These are phyloP conservation scores for Colletes gigas DNA, from an alignment of 1,140 invertebrate genomes.

Conservation along the genomic window DNA sequence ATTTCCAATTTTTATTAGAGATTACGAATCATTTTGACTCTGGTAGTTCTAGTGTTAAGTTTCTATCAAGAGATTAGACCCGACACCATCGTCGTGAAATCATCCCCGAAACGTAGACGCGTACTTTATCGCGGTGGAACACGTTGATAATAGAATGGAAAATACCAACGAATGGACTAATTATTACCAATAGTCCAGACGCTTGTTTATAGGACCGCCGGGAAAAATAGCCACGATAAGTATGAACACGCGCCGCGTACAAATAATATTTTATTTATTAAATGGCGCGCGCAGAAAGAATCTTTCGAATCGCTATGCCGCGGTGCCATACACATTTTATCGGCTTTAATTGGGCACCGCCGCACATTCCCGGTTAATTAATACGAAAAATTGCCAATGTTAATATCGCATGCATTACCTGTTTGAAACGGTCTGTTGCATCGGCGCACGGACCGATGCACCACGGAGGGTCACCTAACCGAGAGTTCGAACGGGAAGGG, in stretches of 20 bases:
- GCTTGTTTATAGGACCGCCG: constrained; percentile 18
- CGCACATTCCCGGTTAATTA: constrained; percentile 68
- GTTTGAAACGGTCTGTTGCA: constrained; percentile 57
- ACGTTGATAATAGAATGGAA: constrained; percentile 1
- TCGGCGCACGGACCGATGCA: constrained; percentile 52
- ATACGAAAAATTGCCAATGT: constrained; percentile 70
- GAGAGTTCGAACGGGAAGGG: constrained; percentile 55
- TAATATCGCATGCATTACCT: constrained; percentile 71
- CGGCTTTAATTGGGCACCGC: constrained; percentile 65
- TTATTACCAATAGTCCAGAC: constrained; percentile 12
- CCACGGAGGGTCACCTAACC: constrained; percentile 58
- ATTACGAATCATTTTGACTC: too few relatives aligned
- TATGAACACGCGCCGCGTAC: constrained; percentile 6
- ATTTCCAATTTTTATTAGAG: too few relatives aligned
- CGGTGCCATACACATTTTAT: constrained; percentile 60
- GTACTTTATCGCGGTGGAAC: too few relatives aligned
- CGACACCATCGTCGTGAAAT: too few relatives aligned
- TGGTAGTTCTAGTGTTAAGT: too few relatives aligned
- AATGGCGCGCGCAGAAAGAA: constrained; percentile 40
- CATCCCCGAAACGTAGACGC: not conserved
- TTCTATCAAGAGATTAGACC: too few relatives aligned
- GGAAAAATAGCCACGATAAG: constrained; percentile 38
- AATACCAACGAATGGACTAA: constrained; percentile 19
- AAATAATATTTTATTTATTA: constrained; percentile 61
- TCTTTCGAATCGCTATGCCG: constrained; percentile 52